Conservation (phyloP, 2,113 vertebrate genomes). For the Festucalex cinctus region DNA sequence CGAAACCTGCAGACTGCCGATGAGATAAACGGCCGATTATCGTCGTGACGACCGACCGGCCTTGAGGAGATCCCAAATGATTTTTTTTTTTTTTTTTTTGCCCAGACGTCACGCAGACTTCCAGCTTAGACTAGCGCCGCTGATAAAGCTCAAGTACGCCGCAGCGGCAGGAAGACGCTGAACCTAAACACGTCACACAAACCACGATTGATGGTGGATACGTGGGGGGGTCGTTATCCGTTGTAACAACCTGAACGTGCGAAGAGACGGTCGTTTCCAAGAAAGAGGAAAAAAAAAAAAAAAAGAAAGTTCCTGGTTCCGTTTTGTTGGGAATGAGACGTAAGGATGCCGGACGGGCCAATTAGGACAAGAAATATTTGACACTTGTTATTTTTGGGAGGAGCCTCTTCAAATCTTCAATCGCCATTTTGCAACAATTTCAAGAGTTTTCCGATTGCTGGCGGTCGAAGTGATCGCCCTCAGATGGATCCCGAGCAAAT, state of each 20-base stretch:
- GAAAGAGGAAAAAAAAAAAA: too few relatives aligned
- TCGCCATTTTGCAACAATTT: neutral
- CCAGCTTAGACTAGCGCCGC: slow-evolving; percentile 70
- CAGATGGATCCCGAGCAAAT: too few relatives aligned
- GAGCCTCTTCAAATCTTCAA: neutral
- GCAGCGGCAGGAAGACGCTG: slow-evolving; percentile 47
- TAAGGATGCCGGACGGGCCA: slow-evolving; percentile 16
- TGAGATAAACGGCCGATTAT: slow-evolving; percentile 11
- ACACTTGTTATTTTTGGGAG: slow-evolving; percentile 12
- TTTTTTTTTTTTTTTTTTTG: too few relatives aligned
- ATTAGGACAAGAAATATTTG: slow-evolving; percentile 26
- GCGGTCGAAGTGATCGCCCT: too few relatives aligned
- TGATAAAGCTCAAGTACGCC: slow-evolving; percentile 68
- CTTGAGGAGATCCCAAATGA: slow-evolving; percentile 69
- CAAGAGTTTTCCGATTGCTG: too few relatives aligned
- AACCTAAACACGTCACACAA: slow-evolving; percentile 71
- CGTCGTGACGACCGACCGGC: slow-evolving; percentile 42
- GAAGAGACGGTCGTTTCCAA: neutral
- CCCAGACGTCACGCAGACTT: slow-evolving; percentile 60
- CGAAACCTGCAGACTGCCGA: too few relatives aligned
- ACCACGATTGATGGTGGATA: slow-evolving; percentile 49
- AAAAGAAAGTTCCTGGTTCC: slow-evolving; percentile 19
- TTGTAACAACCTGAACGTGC: slow-evolving; percentile 28
- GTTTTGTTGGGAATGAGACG: slow-evolving; percentile 25
- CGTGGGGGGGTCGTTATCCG: slow-evolving; percentile 20